phyloP scores from a whole-genome alignment of 2,113 vertebrate species.

The Grantiella picta region DNA sequence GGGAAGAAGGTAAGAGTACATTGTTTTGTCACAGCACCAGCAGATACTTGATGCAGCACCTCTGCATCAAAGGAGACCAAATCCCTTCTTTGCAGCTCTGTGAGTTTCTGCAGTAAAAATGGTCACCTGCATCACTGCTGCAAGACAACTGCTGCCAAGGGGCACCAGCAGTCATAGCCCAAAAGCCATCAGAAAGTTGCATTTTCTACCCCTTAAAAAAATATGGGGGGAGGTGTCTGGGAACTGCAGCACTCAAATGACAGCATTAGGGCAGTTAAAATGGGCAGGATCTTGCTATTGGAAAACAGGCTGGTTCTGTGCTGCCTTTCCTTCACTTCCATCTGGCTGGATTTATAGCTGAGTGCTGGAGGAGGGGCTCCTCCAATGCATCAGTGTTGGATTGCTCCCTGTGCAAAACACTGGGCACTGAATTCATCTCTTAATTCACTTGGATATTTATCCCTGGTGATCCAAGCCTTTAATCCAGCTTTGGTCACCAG shows the following conservation, averaged over 20 bases:
- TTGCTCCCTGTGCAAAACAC: background rate
- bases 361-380: background rate
- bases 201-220: background rate
- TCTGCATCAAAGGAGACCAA: background rate
- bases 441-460: background rate
- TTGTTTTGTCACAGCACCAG: background rate
- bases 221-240: fast-evolving
- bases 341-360: background rate
- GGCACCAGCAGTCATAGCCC: background rate
- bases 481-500: background rate
- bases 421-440: background rate
- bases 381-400: background rate
- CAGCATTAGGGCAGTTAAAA: background rate
- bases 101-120: background rate
- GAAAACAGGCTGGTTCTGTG: background rate
- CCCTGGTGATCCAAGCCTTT: background rate
- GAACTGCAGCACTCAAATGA: background rate
- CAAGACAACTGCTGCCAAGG: background rate
- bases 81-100: background rate
- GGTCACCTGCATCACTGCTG: background rate
- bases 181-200: background rate
- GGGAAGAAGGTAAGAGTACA: conserved; percentile 19
- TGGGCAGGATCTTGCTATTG: background rate
- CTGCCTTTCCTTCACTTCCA: background rate
- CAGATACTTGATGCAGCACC: background rate